These are phyloP conservation scores for Cyphomyrus discorhynchus DNA, from an alignment of 2,113 vertebrate species.

Conservation along the genomic window DNA sequence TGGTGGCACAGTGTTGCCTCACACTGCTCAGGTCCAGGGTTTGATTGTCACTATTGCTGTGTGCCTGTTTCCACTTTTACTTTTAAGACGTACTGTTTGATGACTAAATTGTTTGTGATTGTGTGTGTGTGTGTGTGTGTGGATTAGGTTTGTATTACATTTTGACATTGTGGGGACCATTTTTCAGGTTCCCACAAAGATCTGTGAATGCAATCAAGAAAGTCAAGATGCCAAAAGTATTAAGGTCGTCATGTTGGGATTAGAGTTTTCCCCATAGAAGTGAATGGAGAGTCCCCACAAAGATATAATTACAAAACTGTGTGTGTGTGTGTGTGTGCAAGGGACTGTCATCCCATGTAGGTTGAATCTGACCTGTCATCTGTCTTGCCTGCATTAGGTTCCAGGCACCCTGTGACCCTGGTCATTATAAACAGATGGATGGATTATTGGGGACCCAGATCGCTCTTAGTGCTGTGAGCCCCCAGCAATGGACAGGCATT, in stretches of 20 bases:
- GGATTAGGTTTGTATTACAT: too few species aligned
- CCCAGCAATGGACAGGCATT: not conserved
- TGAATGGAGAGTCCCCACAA: too few species aligned
- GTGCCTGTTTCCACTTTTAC: not conserved
- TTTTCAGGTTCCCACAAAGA: too few species aligned
- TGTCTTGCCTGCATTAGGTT: not conserved
- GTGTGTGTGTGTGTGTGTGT: not conserved
- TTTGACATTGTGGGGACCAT: too few species aligned
- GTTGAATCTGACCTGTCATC: not conserved
- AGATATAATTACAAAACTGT: too few species aligned
- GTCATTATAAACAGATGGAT: not conserved
- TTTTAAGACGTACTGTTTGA: not conserved
- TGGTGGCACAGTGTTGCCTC: not conserved
- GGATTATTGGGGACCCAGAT: not conserved
- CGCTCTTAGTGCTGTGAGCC: not conserved
- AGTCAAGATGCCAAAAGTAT: too few species aligned
- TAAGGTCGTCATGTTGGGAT: too few species aligned
- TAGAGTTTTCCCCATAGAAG: too few species aligned
- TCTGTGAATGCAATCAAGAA: too few species aligned
- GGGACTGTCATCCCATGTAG: not conserved
- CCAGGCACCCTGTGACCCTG: not conserved
- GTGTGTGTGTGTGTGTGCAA: not conserved
- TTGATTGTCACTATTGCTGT: not conserved
- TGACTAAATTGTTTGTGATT: not conserved
- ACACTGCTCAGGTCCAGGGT: not conserved